A percentile compares a stretch with the other conserved stretches of the same genome.
Conservation (phyloP, 2,113 vertebrate genomes). For the Alligator mississippiensis region DNA sequence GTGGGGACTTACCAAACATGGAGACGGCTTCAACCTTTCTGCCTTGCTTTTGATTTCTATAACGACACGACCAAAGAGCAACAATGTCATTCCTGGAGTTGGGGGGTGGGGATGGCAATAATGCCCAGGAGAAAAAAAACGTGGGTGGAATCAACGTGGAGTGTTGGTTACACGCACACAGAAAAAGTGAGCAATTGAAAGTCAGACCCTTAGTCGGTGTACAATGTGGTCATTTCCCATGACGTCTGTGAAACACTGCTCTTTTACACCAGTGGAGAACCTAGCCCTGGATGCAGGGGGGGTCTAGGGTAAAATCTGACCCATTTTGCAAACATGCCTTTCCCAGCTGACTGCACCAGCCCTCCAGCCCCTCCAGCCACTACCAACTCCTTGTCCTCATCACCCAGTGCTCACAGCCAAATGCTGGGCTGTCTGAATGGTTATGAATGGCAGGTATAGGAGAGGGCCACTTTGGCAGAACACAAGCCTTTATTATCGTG, state of each 20-base stretch:
- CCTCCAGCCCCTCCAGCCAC: neutral
- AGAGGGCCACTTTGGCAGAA: neutral
- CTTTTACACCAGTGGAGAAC: neutral
- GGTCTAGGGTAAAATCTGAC: neutral
- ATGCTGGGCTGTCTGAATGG: neutral
- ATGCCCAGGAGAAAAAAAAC: neutral
- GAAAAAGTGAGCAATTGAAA: accelerated
- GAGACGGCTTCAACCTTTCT: neutral
- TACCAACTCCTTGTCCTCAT: neutral
- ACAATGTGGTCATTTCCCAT: accelerated
- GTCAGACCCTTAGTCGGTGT: neutral
- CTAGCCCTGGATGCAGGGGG: neutral
- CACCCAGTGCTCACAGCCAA: neutral
- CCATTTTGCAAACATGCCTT: neutral
- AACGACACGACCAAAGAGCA: too few species aligned
- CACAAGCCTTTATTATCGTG: neutral
- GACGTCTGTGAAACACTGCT: neutral
- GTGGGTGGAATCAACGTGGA: neutral
- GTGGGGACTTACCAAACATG: accelerated
- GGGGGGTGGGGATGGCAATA: neutral
- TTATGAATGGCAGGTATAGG: neutral
- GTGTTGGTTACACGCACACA: too few species aligned
- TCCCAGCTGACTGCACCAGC: neutral
- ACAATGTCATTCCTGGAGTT: neutral
- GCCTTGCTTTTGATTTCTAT: neutral